phyloP scores from a whole-genome alignment of 2,888 invertebrate genomes.

The Noctua janthe region DNA sequence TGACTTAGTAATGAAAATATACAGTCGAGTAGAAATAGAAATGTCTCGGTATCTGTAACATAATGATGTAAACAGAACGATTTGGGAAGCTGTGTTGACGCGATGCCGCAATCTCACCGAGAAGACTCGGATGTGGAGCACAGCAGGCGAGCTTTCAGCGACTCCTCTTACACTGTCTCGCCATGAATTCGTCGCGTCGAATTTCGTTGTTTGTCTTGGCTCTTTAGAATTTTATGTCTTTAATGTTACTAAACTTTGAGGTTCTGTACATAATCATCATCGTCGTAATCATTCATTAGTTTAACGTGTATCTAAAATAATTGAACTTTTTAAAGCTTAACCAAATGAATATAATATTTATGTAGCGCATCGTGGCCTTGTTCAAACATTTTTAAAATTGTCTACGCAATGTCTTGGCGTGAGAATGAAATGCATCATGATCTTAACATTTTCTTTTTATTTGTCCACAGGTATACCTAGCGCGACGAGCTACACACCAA shows the following conservation, averaged over 20 bases:
- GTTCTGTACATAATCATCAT: not conserved
- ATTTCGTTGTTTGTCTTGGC: not conserved
- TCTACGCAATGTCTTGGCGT: not conserved
- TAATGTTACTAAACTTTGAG: not conserved
- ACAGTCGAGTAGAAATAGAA: slow-evolving; percentile 13
- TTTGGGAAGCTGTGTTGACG: slow-evolving; percentile 35
- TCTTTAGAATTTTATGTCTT: not conserved
- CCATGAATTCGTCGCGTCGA: not conserved
- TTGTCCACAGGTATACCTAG: not conserved
- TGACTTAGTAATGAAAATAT: slow-evolving; percentile 6
- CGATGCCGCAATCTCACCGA: slow-evolving; percentile 45
- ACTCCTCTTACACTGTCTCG: slow-evolving; percentile 44
- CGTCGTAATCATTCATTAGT: not conserved
- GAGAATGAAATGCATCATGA: not conserved
- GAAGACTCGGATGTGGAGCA: slow-evolving; percentile 47
- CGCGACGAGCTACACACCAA: not conserved
- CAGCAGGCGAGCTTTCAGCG: slow-evolving; percentile 48
- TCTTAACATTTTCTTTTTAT: not conserved
- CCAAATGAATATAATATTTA: not conserved
- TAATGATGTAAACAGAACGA: slow-evolving; percentile 35
- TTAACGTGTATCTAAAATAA: not conserved
- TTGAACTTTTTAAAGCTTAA: not conserved
- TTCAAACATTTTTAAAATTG: no score
- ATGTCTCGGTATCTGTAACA: slow-evolving; percentile 29
- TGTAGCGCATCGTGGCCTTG: not conserved